Base-by-base conservation (phyloP, 1,140 invertebrate species). In the Muscidifurax raptorellus region DNA sequence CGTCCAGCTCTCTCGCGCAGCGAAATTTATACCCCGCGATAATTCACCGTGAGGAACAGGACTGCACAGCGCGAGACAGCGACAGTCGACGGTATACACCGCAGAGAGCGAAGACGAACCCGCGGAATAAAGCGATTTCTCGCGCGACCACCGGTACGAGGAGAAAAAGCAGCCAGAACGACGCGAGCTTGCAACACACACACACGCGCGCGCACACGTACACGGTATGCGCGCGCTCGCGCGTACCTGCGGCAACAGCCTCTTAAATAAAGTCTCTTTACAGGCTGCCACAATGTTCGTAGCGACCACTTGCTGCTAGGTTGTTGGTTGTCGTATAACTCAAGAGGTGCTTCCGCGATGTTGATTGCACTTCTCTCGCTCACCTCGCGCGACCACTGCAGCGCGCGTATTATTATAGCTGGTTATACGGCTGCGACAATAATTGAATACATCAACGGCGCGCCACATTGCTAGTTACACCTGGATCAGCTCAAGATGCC, bases 181-280 rank as follows among this genome's bases (percentile, higher is more conserved):
- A 27, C 66, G 27, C 9, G 27, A 69, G 66, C 66, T 59, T 59
- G 52, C 52, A 59, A 59, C 52, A 59, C 15, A 22, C 36, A 40
- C 32, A 32, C 44, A 32, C 71, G 52, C 27, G 22, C 12, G 22
- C n/a, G n/a, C n/a, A n/a, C n/a, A n/a, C n/a, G n/a, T n/a, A n/a
- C n/a, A n/a, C n/a, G n/a, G n/a, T n/a, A 30, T 10, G 12, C 13
- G 12, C 25, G 30, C 40, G 7, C 10, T 5, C 25, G 36, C 69
- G 18, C 80, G 27, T 75, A 81, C 74, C 72, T 79, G 74, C 75
- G 72, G 77, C 86, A 85, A 86, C 77, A 27, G 84, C 85, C 87
- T 86, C 86, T 88, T 86, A 86, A 88, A 88, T 86, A 87, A 89
- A 87, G 85, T 86, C 87, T 88, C 86, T 88, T 88, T 88, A 88